Percentiles rank a stretch among this genome's conserved stretches.
phyloP scores from a whole-genome alignment of 2,888 invertebrate species.

The Antitype chi region DNA sequence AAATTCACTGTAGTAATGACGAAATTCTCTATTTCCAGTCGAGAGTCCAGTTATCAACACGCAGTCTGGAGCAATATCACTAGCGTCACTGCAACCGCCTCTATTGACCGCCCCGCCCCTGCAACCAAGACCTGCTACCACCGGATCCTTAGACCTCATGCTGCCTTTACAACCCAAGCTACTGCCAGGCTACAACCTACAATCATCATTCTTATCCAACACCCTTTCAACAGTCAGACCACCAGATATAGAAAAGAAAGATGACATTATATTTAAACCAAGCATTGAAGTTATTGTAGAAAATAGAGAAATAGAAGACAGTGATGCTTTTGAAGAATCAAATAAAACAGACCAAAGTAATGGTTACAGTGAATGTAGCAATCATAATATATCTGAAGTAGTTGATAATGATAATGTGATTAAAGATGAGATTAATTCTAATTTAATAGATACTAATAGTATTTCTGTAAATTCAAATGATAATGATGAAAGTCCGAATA shows the following conservation, averaged over 20 bases:
- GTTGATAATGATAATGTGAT: slow-evolving; percentile 73
- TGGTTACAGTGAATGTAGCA: slow-evolving; percentile 76
- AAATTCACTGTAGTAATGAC: slow-evolving; percentile 58
- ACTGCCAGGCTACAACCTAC: slow-evolving; percentile 90
- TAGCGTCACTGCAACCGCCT: slow-evolving; percentile 90
- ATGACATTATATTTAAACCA: slow-evolving; percentile 76
- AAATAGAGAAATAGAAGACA: slow-evolving; percentile 77
- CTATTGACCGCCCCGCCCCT: slow-evolving; percentile 91
- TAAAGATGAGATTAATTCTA: slow-evolving; percentile 86
- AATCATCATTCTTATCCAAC: slow-evolving; percentile 87
- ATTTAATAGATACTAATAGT: slow-evolving; percentile 79
- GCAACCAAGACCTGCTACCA: slow-evolving; percentile 93
- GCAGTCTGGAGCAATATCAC: slow-evolving; percentile 86
- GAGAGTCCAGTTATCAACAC: slow-evolving; percentile 90
- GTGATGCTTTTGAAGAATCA: slow-evolving; percentile 75
- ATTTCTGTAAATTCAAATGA: slow-evolving; percentile 77
- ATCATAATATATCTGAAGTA: slow-evolving; percentile 72
- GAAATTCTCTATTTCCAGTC: slow-evolving; percentile 85
- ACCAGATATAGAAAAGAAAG: slow-evolving; percentile 79
- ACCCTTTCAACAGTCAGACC: slow-evolving; percentile 89
- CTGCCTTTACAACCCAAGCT: slow-evolving; percentile 94
- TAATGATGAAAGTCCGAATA: slow-evolving; percentile 86
- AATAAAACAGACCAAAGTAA: slow-evolving; percentile 73
- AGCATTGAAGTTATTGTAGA: slow-evolving; percentile 83
- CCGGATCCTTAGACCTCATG: slow-evolving; percentile 92